Evolutionary conservation across 2,797 vertebrate genomes (phyloP).

Genomic region (Somateria mollissima): DNA sequence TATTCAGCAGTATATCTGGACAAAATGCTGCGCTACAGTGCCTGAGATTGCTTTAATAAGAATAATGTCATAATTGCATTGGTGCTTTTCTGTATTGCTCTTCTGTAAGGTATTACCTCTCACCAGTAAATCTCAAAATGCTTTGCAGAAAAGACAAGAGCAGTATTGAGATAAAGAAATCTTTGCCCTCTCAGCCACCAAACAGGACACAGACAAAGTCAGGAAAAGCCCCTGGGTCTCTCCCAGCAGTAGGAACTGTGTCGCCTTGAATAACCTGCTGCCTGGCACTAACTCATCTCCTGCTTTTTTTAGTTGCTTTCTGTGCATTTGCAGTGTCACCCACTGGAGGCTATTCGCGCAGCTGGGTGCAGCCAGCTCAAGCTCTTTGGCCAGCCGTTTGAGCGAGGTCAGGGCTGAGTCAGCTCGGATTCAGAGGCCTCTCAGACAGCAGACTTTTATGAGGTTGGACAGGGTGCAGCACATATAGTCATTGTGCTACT

Average conservation of each 20-base stretch:
- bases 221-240: constrained; percentile 10
- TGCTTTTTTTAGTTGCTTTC: neutral
- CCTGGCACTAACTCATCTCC: neutral
- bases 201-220: neutral
- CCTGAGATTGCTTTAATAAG: neutral
- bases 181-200: neutral
- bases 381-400: neutral
- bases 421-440: accelerated
- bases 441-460: accelerated
- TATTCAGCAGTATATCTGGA: neutral
- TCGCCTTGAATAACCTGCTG: neutral
- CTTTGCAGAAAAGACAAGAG: neutral
- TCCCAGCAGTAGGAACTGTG: neutral
- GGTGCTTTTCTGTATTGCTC: neutral
- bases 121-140: neutral
- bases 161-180: neutral
- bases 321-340: neutral
- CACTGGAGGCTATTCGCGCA: neutral
- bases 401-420: neutral
- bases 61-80: neutral
- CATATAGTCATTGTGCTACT: neutral
- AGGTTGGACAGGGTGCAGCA: neutral
- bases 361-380: neutral
- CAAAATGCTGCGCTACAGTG: neutral
- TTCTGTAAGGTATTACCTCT: neutral